Base-by-base conservation (phyloP, 2,113 vertebrate genomes). In the Sceloporus tristichus region DNA sequence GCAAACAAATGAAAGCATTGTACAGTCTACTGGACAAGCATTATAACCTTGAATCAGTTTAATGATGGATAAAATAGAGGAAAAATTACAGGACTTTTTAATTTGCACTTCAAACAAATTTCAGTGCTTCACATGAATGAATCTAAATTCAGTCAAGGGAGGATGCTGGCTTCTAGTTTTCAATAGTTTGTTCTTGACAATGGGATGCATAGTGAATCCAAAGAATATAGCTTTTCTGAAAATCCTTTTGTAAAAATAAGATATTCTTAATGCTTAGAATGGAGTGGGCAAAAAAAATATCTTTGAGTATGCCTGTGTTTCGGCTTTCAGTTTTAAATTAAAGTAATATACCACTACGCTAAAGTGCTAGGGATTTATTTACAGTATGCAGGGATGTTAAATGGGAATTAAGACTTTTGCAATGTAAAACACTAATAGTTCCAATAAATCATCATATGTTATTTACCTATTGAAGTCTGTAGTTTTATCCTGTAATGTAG, bases 41-140 rank as follows among this genome's bases (percentile, higher is more conserved):
- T 54, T 85, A 76, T 91, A 89, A 90, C 89, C 84, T 91, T 91
- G 82, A 92, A 71, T 89, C 25, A 85, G n/a, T 73, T 21, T 88
- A 87, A 82, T 56, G 91, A 78, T 89, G 54, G 90, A 84, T 85
- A 82, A 91, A 92, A 87, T 53, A 70, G 38, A 42, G 56, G 1
- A 68, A 78, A 85, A 71, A 80, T 88, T 88, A 80, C 77, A 34
- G 65, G 89, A 77, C 38, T 82, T 84, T 93, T 93, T 94, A 92
- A 92, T 94, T 91, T 94, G 91, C 77, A 86, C 76, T 89, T 94
- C 88, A 92, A 91, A 88, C 62, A 59, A 87, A 79, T 91, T 82
- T 93, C 76, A 88, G 82, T 93, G 54, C 79, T 91, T 90, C 38
- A 90, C 14, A 89, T 75, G 93, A 93, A 93, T 93, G 93, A 89